Evolutionary conservation across 2,113 vertebrate genomes (phyloP).

Genomic region (Petroica traversi): DNA sequence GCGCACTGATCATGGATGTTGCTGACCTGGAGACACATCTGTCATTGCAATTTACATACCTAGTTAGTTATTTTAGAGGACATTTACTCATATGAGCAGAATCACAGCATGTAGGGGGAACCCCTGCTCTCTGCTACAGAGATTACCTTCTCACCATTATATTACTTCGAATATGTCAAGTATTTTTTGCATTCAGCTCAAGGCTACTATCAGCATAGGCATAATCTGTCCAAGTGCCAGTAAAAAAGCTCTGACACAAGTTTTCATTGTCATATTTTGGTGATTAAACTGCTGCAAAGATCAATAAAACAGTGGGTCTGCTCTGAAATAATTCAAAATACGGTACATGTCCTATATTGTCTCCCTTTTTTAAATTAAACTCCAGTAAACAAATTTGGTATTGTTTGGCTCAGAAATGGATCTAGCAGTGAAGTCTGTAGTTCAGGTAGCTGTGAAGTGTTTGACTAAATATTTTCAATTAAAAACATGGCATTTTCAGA

Average conservation of each 20-base stretch:
- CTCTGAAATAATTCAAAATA: not conserved
- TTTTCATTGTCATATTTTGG: not conserved
- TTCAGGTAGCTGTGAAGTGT: not conserved
- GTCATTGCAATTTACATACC: not conserved
- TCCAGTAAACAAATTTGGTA: not conserved
- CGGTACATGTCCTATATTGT: not conserved
- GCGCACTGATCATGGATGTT: fast-evolving
- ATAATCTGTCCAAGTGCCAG: not conserved
- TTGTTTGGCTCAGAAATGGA: not conserved
- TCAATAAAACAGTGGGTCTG: not conserved
- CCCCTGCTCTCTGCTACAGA: not conserved
- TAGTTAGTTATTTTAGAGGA: not conserved
- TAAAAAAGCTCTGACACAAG: not conserved
- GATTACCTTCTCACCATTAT: not conserved
- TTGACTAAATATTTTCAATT: not conserved
- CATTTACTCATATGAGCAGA: not conserved
- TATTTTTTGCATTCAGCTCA: not conserved
- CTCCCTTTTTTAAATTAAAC: not conserved
- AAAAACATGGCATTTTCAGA: not conserved
- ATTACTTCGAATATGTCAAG: not conserved
- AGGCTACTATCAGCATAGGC: not conserved
- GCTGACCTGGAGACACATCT: not conserved
- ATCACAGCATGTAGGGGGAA: fast-evolving
- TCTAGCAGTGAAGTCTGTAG: not conserved
- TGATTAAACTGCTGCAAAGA: not conserved